Evolutionary conservation across 2,888 invertebrate species (phyloP).

Genomic region (Schizaphis graminum): DNA sequence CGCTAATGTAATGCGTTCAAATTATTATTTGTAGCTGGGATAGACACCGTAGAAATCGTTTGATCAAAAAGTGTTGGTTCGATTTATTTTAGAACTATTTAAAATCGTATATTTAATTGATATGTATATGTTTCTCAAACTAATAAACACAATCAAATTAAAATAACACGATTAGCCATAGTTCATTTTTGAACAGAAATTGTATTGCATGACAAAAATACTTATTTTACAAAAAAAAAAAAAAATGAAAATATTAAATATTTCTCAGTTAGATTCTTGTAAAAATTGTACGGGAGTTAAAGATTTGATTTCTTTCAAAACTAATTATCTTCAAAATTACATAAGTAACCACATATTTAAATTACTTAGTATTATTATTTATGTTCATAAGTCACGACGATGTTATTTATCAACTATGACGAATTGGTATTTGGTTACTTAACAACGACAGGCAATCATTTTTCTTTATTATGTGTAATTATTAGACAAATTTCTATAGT

Average conservation of each 20-base stretch:
- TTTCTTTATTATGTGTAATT: background rate
- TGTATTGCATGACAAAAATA: background rate
- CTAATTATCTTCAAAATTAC: background rate
- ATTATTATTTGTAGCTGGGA: background rate
- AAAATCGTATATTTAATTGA: background rate
- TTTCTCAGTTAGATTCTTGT: background rate
- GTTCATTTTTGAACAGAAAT: background rate
- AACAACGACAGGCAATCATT: background rate
- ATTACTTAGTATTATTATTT: background rate
- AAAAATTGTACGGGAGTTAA: background rate
- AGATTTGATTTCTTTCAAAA: background rate
- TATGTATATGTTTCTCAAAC: background rate
- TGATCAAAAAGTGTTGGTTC: background rate
- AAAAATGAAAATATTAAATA: background rate
- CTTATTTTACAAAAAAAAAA: background rate
- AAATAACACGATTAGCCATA: background rate
- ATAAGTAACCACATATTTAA: background rate
- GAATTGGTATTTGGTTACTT: background rate
- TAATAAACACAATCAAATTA: background rate
- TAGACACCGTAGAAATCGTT: background rate
- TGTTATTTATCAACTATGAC: background rate
- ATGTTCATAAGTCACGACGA: background rate
- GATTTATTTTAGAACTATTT: background rate
- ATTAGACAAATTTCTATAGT: background rate
- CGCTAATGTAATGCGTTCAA: background rate